Conservation (phyloP, 2,797 vertebrate genomes). For the Podarcis siculus region DNA sequence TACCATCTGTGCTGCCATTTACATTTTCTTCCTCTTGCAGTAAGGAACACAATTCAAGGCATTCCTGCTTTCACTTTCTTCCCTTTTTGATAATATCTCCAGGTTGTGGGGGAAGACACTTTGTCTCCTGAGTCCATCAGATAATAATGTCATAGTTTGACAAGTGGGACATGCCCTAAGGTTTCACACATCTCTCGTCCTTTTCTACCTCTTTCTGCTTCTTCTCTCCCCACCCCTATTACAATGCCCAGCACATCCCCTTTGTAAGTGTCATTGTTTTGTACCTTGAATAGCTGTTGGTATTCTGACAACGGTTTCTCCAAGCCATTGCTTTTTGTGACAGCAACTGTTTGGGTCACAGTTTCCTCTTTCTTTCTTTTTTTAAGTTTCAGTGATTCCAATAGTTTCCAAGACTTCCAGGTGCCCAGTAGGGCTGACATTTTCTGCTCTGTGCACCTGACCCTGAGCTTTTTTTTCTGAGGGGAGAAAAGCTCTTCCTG, state of each 20-base stretch:
- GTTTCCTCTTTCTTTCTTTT: not conserved
- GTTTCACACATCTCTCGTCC: not conserved
- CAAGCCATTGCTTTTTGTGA: slow-evolving; percentile 26
- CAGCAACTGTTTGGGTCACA: slow-evolving; percentile 38
- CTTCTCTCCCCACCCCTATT: not conserved
- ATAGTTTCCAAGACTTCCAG: slow-evolving; percentile 3
- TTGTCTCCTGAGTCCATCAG: not conserved
- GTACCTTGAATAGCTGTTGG: slow-evolving; percentile 29
- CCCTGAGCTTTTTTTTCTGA: not conserved
- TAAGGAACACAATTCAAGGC: not conserved
- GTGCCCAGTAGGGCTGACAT: not conserved
- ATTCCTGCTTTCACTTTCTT: not conserved
- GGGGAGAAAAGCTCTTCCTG: rapidly evolving
- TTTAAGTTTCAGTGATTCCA: slow-evolving; percentile 8
- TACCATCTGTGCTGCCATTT: not conserved
- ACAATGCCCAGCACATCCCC: not conserved
- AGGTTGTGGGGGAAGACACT: too few species aligned
- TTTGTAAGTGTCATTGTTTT: slow-evolving; percentile 40
- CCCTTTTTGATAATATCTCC: not conserved
- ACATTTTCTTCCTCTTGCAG: not conserved
- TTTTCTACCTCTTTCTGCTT: not conserved
- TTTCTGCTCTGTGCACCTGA: not conserved
- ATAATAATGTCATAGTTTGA: slow-evolving; percentile 27
- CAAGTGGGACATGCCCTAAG: not conserved
- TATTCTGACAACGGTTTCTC: slow-evolving; percentile 4